Evolutionary conservation across 2,888 invertebrate genomes (phyloP), one percentile per base, ranked within the genome.

Genomic region (Drosophila nr. perissopoda): DNA sequence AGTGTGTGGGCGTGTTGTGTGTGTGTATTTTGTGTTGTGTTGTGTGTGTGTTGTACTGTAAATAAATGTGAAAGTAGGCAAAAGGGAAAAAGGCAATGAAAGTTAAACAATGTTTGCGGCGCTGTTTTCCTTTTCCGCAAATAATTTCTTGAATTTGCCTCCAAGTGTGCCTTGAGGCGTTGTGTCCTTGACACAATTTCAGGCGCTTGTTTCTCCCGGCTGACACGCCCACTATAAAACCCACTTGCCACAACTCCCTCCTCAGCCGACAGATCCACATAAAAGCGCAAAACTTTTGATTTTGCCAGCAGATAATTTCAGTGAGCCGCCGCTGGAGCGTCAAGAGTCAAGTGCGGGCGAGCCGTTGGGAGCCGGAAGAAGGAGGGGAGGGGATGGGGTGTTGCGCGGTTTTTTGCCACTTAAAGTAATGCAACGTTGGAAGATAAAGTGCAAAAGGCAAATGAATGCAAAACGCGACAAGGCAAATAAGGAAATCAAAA

Each of bases 401-500:
- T 29, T 29, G 29, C 29, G n/a, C 13, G 56, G 52, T 48, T 60
- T 59, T 68, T 63, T 70, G 81, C 88, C 88, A 87, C 83, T 87
- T 87, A 88, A 83, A 85, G 85, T 83, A 89, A 87, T 87, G 89
- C 83, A 89, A 77, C 65, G 79, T 52, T 68, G 80, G 67, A 54
- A 77, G 71, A 77, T 74, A 76, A 76, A 82, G 64, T 77, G 77
- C 70, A 79, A 70, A 83, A 83, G 78, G 72, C 84, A 82, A 81
- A 79, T 65, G 67, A 76, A 72, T 79, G 76, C 77, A 80, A 80
- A 77, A 70, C 72, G 82, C 82, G 84, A 80, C 84, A 82, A 83
- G 85, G 82, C 86, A 88, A 86, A 86, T 85, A 89, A 87, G 88
- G 88, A 85, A 87, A 89, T 85, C 85, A 87, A 87, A 87, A 89